These are phyloP conservation scores for Drosophila pegasa DNA, from an alignment of 2,888 invertebrate species.

Conservation along the genomic window DNA sequence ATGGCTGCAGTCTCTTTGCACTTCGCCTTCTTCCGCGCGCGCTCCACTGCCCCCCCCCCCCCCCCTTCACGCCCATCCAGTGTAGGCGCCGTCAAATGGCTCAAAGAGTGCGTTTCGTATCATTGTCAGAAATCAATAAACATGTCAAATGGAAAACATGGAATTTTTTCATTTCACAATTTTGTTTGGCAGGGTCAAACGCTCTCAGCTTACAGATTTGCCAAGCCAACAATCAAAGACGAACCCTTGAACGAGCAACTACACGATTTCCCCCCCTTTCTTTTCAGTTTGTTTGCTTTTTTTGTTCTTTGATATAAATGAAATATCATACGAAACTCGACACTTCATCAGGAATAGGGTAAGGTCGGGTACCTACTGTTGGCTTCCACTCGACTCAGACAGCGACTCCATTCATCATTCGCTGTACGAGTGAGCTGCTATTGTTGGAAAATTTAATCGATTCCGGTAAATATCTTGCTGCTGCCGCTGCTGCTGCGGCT, in stretches of 20 bases:
- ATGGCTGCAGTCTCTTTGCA: conserved; percentile 22
- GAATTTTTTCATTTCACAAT: conserved; percentile 4
- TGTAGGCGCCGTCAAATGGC: background rate
- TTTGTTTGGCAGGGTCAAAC: background rate
- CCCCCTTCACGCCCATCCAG: background rate
- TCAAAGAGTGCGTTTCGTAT: conserved; percentile 8
- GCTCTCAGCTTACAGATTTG: background rate
- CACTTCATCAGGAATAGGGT: background rate
- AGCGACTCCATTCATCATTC: background rate
- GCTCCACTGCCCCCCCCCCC: too few relatives aligned
- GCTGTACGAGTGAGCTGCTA: background rate
- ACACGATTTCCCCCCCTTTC: background rate
- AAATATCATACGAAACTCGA: conserved; percentile 1
- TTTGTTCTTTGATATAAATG: background rate
- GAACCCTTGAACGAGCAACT: background rate
- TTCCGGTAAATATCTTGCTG: background rate
- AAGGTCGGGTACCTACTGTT: background rate
- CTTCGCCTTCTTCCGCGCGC: background rate
- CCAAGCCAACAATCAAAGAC: background rate
- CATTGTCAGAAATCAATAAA: conserved; percentile 15
- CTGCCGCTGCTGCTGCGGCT: too few relatives aligned
- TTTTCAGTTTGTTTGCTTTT: background rate
- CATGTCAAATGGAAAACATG: conserved; percentile 4
- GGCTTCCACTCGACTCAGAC: background rate
- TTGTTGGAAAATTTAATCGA: background rate